Percentiles rank a stretch among this genome's conserved stretches.
These are phyloP conservation scores for Cyrtonyx montezumae DNA, from an alignment of 2,113 vertebrate species.

Conservation along the genomic window DNA sequence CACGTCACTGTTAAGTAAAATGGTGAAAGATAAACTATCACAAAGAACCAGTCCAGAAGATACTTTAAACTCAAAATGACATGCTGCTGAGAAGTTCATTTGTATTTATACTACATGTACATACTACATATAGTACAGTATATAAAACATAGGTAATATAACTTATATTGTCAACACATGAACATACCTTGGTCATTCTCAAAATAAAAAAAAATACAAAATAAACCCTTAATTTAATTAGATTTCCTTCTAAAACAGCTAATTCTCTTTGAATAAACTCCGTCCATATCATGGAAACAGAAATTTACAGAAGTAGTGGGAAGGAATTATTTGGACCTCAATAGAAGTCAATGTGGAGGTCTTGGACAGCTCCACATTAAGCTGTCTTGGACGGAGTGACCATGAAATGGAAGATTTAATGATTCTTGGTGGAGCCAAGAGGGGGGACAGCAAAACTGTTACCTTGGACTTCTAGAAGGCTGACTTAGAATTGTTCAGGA, in stretches of 20 bases:
- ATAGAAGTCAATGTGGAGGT: too few species aligned
- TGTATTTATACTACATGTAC: background rate
- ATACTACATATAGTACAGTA: background rate
- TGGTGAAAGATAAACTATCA: background rate
- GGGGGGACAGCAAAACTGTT: too few species aligned
- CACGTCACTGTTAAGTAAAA: background rate
- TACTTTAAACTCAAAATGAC: background rate
- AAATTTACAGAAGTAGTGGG: background rate
- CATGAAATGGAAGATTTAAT: too few species aligned
- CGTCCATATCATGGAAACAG: background rate
- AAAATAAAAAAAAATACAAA: background rate
- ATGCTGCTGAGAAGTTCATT: background rate
- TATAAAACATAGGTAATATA: background rate
- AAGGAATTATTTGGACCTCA: background rate
- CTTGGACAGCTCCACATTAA: too few species aligned
- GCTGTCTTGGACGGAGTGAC: too few species aligned
- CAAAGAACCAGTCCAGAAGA: background rate
- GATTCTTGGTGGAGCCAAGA: too few species aligned
- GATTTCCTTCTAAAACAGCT: background rate
- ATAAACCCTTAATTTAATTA: background rate
- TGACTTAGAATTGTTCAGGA: too few species aligned
- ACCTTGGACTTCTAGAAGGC: too few species aligned
- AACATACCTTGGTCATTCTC: rapidly evolving
- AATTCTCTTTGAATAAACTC: background rate
- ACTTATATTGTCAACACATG: background rate